These are phyloP conservation scores for Triplophysa dalaica DNA, from an alignment of 2,113 vertebrate species.

Conservation along the genomic window DNA sequence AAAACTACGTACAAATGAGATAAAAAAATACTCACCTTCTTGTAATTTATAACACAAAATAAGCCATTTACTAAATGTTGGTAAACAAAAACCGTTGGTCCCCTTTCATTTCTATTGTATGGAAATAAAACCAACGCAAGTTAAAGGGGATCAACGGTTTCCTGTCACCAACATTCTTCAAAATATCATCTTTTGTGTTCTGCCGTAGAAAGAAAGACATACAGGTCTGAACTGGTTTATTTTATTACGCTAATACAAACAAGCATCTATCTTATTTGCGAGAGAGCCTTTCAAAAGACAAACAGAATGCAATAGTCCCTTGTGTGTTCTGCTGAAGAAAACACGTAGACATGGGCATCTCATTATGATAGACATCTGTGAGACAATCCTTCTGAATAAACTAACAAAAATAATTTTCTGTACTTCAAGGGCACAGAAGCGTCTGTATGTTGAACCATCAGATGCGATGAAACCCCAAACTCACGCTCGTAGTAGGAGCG, in stretches of 20 bases:
- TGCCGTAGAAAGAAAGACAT: too few species aligned
- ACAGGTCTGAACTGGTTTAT: not conserved
- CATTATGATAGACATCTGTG: slow-evolving; percentile 13
- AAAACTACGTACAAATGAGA: too few species aligned
- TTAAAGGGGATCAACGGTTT: too few species aligned
- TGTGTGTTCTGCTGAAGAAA: not conserved
- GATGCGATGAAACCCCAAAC: slow-evolving; percentile 2
- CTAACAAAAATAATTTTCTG: slow-evolving; percentile 12
- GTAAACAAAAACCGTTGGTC: too few species aligned
- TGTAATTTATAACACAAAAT: too few species aligned
- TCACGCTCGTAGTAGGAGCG: not conserved
- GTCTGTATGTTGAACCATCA: not conserved
- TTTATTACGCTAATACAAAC: not conserved
- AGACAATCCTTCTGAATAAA: not conserved
- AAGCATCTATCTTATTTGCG: not conserved
- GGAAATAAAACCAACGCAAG: too few species aligned
- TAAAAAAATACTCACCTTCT: too few species aligned
- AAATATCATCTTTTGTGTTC: too few species aligned
- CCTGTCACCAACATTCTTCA: too few species aligned
- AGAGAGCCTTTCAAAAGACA: not conserved
- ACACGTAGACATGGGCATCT: not conserved
- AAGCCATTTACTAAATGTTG: too few species aligned
- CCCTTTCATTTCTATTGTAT: too few species aligned
- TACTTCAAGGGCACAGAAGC: slow-evolving; percentile 11
- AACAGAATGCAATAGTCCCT: not conserved